phyloP scores from a whole-genome alignment of 2,797 vertebrate species.

The Catharus ustulatus region DNA sequence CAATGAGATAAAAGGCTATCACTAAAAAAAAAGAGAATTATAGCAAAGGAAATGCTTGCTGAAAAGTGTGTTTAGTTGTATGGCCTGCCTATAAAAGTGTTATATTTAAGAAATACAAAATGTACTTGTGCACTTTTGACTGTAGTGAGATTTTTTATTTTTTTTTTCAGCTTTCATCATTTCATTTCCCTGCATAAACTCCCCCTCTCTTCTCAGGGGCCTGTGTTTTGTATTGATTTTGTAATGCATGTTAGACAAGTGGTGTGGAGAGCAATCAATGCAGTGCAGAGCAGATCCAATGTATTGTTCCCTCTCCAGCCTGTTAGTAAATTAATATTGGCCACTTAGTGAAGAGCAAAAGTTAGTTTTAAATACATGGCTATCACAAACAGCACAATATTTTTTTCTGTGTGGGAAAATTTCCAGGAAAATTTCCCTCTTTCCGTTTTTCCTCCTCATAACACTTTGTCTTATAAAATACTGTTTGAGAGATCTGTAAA shows the following conservation, averaged over 20 bases:
- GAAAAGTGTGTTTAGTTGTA: neutral
- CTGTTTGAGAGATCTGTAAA: neutral
- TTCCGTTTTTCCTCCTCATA: neutral
- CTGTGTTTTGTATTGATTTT: slow-evolving; percentile 33
- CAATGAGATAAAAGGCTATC: neutral
- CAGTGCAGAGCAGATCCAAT: neutral
- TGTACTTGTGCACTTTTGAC: neutral
- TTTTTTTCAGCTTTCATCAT: neutral
- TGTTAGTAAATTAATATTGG: slow-evolving; percentile 28
- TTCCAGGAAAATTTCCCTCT: neutral
- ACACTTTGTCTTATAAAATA: neutral
- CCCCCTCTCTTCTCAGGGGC: neutral
- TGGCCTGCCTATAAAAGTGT: neutral
- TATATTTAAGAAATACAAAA: slow-evolving; percentile 22
- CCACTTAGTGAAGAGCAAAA: slow-evolving; percentile 22
- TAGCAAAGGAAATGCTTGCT: neutral
- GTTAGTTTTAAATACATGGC: neutral
- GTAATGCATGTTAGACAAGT: slow-evolving; percentile 1
- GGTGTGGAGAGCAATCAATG: slow-evolving; percentile 19
- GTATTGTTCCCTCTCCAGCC: slow-evolving; percentile 13
- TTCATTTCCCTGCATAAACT: neutral
- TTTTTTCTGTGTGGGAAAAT: neutral
- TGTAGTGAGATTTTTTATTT: neutral
- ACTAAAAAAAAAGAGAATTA: neutral
- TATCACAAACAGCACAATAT: neutral